A percentile compares a stretch with the other conserved stretches of the same genome.
Evolutionary conservation across 2,888 invertebrate species (phyloP).

Genomic region (Cyrtodaria siliqua): DNA sequence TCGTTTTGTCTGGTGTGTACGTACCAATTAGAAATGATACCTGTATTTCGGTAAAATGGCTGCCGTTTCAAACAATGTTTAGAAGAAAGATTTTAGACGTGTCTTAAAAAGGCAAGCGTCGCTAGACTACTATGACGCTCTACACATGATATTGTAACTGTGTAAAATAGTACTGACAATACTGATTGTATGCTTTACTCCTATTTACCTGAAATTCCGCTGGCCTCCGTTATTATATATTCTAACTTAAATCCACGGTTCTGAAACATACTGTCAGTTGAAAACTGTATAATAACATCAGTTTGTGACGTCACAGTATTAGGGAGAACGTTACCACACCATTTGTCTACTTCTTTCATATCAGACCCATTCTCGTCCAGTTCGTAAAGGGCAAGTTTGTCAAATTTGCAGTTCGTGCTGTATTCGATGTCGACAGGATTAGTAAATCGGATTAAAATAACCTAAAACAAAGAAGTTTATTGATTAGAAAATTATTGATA

Average conservation of each 20-base stretch:
- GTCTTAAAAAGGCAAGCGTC: too few species aligned
- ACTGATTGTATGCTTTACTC: too few species aligned
- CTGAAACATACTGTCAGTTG: slow-evolving; percentile 50
- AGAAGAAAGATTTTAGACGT: too few species aligned
- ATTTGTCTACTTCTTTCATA: slow-evolving; percentile 4
- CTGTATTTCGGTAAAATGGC: too few species aligned
- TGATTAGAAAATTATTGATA: background rate
- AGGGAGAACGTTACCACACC: slow-evolving; percentile 56
- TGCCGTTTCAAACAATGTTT: too few species aligned
- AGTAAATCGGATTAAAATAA: background rate
- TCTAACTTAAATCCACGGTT: slow-evolving; percentile 61
- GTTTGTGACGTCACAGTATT: slow-evolving; percentile 48
- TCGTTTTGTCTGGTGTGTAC: too few species aligned
- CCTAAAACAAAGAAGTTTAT: background rate
- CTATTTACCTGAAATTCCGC: too few species aligned
- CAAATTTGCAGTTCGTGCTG: slow-evolving; percentile 45
- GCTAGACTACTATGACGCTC: too few species aligned
- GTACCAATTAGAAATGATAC: too few species aligned
- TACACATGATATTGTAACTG: too few species aligned
- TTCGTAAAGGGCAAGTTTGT: slow-evolving; percentile 50
- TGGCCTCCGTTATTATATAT: slow-evolving; percentile 30
- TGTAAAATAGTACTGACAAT: too few species aligned
- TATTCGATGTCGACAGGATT: slow-evolving; percentile 53
- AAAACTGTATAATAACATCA: slow-evolving; percentile 58
- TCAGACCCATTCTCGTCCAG: background rate